Evolutionary conservation across 2,888 invertebrate species (phyloP), one percentile per base, ranked within the genome.

Genomic region (Poecilus cupreus): DNA sequence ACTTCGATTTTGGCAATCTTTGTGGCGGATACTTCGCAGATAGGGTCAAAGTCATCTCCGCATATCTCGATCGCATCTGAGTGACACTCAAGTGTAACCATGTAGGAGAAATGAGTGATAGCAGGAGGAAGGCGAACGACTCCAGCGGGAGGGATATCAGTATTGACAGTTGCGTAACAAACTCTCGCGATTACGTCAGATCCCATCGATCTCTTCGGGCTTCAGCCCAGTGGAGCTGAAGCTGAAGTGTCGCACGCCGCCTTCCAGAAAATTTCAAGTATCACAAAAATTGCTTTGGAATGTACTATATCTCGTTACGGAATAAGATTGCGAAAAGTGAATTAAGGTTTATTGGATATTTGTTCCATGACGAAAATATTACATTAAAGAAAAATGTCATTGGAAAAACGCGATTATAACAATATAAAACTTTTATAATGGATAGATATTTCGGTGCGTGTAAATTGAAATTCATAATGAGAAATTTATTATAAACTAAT

Each of bases 111-210:
- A 60, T 60, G 60, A 60, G 60, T 24, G 60, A 60, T 60, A 26
- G 60, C 60, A 20, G 10, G 24, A 16, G 26, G 22, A 20, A 18
- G 24, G 13, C 60, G 54, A 43, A 72, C 72, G 24, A n/a, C 72
- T 72, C 72, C 72, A 22, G 43, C 46, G 72, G 72, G 46, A 72
- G 24, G 46, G 24, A 72, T 46, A 72, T 72, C 24, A 72, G 13
- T 72, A 72, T 72, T 72, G 72, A 72, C 72, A 72, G 72, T 72
- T 72, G 72, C 46, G 72, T 72, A 72, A 46, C 72, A 72, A 72
- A 72, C 43, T 72, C 72, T 43, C 46, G 72, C 72, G 72, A 72
- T 72, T 72, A 46, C 72, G 72, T 72, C 72, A 72, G 43, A 72
- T 46, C 32, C 46, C 22, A 72, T 72, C 72, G 43, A 72, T 72